phyloP scores from a whole-genome alignment of 2,113 vertebrate species.

The Upupa epops region DNA sequence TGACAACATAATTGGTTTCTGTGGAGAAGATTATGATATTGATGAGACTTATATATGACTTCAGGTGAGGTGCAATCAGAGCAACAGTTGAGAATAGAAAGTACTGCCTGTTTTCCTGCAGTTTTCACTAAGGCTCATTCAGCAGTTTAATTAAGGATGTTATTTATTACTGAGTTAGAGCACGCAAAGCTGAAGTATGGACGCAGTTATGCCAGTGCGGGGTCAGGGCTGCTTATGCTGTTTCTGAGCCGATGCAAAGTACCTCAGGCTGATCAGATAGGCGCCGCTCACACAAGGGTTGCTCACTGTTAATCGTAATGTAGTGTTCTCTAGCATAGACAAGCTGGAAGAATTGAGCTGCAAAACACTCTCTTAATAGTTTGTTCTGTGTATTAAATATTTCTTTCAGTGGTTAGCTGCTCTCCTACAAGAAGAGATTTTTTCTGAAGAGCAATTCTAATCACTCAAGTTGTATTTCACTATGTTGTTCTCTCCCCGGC shows the following conservation, averaged over 20 bases:
- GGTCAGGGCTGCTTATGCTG: not conserved
- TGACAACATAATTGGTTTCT: constrained; percentile 66
- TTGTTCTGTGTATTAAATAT: constrained; percentile 40
- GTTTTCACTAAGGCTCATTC: constrained; percentile 19
- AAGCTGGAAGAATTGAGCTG: constrained; percentile 29
- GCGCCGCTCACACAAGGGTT: not conserved
- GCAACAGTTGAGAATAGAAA: constrained; percentile 21
- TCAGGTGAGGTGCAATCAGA: constrained; percentile 57
- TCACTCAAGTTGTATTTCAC: constrained; percentile 1
- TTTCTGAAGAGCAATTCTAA: constrained; percentile 20
- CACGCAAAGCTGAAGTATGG: not conserved
- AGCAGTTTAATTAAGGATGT: constrained; percentile 27
- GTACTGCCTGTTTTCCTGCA: constrained; percentile 25
- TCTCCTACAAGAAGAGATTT: not conserved
- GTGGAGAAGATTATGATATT: constrained; percentile 68
- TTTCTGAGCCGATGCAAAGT: not conserved
- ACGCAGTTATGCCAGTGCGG: not conserved
- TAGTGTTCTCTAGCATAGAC: constrained; percentile 32
- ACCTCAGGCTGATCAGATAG: not conserved
- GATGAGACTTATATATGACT: constrained; percentile 55
- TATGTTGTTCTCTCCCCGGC: not conserved
- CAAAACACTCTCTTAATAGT: constrained; percentile 45
- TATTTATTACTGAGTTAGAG: constrained; percentile 28
- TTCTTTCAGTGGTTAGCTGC: constrained; percentile 19
- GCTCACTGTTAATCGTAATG: not conserved